A percentile compares a stretch with the other conserved stretches of the same genome.
Conservation (phyloP, 2,113 vertebrate genomes). For the Pluvialis apricaria region DNA sequence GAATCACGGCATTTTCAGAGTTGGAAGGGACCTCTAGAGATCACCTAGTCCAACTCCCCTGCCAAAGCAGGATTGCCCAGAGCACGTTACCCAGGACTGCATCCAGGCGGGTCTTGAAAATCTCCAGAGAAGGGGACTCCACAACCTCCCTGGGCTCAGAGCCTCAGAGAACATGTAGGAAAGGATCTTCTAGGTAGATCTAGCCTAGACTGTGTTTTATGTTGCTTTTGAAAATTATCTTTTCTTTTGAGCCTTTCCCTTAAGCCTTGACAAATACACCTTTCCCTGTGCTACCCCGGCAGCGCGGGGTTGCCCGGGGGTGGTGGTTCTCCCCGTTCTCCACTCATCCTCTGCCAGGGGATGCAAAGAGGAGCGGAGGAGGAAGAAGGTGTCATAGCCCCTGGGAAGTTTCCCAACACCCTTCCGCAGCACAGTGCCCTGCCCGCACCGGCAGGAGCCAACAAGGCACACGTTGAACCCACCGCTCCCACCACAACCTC, state of each 20-base stretch:
- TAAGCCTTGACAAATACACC: neutral
- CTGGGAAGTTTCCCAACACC: neutral
- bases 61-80: too few relatives aligned
- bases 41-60: too few relatives aligned
- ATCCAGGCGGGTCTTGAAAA: too few relatives aligned
- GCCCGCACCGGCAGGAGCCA: neutral
- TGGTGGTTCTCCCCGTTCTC: neutral
- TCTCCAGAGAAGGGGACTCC: too few relatives aligned
- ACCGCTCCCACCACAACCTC: neutral
- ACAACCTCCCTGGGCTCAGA: too few relatives aligned
- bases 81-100: too few relatives aligned
- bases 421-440: neutral
- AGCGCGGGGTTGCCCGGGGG: neutral
- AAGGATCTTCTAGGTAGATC: neutral
- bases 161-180: neutral
- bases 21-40: too few relatives aligned
- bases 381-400: fast-evolving
- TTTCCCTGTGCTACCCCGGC: neutral
- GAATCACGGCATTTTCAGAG: too few relatives aligned
- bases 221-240: neutral
- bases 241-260: neutral
- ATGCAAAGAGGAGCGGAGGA: neutral
- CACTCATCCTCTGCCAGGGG: neutral
- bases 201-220: neutral
- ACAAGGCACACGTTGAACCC: neutral